phyloP scores from a whole-genome alignment of 2,113 vertebrate genomes.

The Lepidothrix coronata region DNA sequence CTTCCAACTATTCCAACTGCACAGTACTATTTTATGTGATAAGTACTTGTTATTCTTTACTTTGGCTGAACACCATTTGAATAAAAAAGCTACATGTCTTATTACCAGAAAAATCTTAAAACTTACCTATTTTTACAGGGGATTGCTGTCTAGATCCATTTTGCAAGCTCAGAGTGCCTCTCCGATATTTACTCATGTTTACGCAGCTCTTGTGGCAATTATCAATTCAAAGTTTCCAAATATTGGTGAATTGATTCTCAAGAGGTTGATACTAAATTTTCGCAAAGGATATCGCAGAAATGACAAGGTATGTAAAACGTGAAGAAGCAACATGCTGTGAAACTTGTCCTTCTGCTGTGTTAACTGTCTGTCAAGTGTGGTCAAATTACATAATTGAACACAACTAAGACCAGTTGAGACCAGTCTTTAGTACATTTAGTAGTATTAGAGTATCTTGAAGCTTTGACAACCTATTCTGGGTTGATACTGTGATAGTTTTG shows the following conservation, averaged over 20 bases:
- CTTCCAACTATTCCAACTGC: not conserved
- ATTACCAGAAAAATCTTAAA: not conserved
- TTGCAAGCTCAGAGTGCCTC: constrained; percentile 94
- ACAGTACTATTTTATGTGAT: not conserved
- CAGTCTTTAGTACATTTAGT: not conserved
- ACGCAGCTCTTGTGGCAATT: constrained; percentile 92
- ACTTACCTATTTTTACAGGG: constrained; percentile 67
- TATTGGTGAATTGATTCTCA: constrained; percentile 95
- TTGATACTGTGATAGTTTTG: not conserved
- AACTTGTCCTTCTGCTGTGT: not conserved
- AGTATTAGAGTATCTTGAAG: not conserved
- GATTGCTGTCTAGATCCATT: constrained; percentile 87
- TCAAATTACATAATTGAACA: not conserved
- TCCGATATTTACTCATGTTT: constrained; percentile 96
- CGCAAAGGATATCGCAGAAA: constrained; percentile 96
- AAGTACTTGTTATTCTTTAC: not conserved
- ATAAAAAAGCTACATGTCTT: not conserved
- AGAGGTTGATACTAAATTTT: constrained; percentile 92
- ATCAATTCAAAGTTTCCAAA: constrained; percentile 99
- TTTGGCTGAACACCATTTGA: not conserved
- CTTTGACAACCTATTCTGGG: not conserved
- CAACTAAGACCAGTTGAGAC: accelerated
- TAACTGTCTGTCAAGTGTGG: not conserved
- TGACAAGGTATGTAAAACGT: constrained; percentile 83
- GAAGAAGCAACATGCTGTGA: not conserved